Conservation (phyloP, 2,888 invertebrate species). For the Ptychoptera contaminata region DNA sequence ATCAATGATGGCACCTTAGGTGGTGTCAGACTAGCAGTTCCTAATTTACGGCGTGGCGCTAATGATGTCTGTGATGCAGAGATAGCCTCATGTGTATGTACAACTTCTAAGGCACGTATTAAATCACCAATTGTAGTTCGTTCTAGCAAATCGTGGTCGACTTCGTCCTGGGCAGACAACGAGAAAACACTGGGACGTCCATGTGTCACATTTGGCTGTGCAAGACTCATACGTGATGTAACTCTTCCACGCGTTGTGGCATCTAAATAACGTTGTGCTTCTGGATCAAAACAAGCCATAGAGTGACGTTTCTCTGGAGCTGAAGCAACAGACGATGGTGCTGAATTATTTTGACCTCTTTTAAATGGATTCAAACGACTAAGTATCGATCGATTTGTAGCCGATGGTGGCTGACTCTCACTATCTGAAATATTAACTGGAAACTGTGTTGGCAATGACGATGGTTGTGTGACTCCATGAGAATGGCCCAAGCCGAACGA, state of each 20-base stretch:
- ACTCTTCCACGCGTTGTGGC: conserved; percentile 7
- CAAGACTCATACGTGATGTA: conserved; percentile 5
- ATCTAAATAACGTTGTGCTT: conserved; percentile 6
- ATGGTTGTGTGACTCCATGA: conserved; percentile 6
- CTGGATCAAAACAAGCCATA: conserved; percentile 1
- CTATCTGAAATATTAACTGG: conserved; percentile 13
- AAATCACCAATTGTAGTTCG: conserved; percentile 72
- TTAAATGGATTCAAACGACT: conserved; percentile 25
- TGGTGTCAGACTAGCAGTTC: conserved; percentile 35
- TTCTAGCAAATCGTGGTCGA: conserved; percentile 42
- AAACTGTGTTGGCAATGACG: not conserved
- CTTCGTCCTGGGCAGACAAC: conserved; percentile 17
- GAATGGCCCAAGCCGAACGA: conserved; percentile 8
- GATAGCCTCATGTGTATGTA: conserved; percentile 31
- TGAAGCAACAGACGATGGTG: not conserved
- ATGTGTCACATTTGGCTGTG: conserved; percentile 14
- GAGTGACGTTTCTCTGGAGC: conserved; percentile 5
- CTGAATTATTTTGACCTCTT: conserved; percentile 9
- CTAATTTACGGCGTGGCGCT: conserved; percentile 34
- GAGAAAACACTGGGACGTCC: conserved; percentile 33
- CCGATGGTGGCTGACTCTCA: conserved; percentile 4
- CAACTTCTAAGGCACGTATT: conserved; percentile 56
- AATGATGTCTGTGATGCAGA: conserved; percentile 4
- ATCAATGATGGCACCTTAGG: conserved; percentile 33
- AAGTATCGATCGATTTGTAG: conserved; percentile 15